Evolutionary conservation across 2,888 invertebrate species (phyloP).

Genomic region (Bruchidius siliquastri): DNA sequence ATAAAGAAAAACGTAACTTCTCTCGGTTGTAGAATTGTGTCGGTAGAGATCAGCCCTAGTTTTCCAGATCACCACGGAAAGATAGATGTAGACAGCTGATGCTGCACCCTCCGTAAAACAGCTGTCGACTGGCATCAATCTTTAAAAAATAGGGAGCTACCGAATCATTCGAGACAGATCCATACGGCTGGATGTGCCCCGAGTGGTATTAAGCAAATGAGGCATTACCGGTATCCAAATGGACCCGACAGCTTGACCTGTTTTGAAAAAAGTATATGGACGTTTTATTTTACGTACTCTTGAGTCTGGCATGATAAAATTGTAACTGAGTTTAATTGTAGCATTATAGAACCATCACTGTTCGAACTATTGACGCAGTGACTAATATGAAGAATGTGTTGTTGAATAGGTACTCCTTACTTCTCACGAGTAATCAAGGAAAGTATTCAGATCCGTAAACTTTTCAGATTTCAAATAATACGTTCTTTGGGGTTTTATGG

Average conservation of each 20-base stretch:
- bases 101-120: neutral
- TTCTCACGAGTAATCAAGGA: no score
- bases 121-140: neutral
- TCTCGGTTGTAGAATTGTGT: neutral
- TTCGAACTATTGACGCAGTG: no score
- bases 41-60: neutral
- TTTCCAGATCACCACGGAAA: neutral
- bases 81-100: neutral
- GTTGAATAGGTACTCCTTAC: no score
- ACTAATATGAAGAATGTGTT: no score
- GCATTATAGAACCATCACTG: no score
- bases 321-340: no score
- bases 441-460: no score
- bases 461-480: no score
- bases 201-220: neutral
- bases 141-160: neutral
- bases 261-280: neutral
- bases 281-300: no score
- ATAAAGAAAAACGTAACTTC: neutral
- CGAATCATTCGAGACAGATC: neutral
- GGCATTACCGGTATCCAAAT: neutral
- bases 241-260: neutral
- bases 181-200: neutral
- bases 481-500: no score
- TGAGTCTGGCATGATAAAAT: no score